Conservation (phyloP, 2,888 invertebrate species). For the Periphyllus acericola region DNA sequence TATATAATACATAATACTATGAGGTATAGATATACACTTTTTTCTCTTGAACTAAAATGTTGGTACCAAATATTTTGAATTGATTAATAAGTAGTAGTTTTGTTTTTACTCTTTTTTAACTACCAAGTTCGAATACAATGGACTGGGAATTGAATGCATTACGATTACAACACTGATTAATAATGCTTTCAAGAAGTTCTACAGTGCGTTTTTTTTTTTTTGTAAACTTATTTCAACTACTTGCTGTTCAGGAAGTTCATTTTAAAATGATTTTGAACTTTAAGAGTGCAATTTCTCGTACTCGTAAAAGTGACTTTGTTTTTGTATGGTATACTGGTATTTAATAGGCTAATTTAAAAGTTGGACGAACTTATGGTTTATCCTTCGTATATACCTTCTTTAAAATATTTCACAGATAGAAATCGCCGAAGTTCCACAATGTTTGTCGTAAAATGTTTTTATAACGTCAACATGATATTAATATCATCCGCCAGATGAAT, state of each 20-base stretch:
- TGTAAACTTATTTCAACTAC: slow-evolving; percentile 36
- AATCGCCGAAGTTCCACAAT: neutral
- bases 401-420: neutral
- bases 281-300: slow-evolving; percentile 8
- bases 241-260: neutral
- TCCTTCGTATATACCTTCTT: neutral
- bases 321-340: neutral
- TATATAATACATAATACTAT: neutral
- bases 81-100: slow-evolving; percentile 46
- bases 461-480: neutral
- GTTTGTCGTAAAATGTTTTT: neutral
- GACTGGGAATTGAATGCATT: slow-evolving; percentile 37
- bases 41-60: neutral
- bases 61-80: slow-evolving; percentile 20
- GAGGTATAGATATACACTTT: neutral
- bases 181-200: slow-evolving; percentile 42
- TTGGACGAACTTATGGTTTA: neutral
- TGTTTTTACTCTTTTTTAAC: slow-evolving; percentile 13
- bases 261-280: slow-evolving; percentile 36
- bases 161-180: slow-evolving; percentile 49
- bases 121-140: slow-evolving; percentile 15
- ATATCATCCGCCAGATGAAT: no score
- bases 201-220: slow-evolving; percentile 20
- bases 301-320: slow-evolving; percentile 17
- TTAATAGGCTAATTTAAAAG: slow-evolving; percentile 21